Evolutionary conservation across 1,140 invertebrate species (phyloP).

Genomic region (Alviniconcha marisindica): DNA sequence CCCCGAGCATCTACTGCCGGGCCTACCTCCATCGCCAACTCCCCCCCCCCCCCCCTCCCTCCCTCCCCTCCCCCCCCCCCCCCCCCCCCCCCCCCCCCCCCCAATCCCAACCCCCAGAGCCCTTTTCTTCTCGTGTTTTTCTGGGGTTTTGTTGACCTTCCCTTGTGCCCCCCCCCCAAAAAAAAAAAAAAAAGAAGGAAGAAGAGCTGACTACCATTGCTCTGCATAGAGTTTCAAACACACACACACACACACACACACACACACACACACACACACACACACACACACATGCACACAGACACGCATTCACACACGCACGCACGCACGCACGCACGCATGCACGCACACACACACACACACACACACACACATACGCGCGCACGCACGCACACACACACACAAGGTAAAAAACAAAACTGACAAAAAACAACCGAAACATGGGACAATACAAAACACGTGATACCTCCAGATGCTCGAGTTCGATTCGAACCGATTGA

Average conservation of each 20-base stretch:
- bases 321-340: background rate
- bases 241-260: conserved; percentile 2
- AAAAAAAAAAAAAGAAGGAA: background rate
- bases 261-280: background rate
- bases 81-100: background rate
- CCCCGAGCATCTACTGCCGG: background rate
- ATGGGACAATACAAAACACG: too few relatives aligned
- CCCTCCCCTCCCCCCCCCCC: background rate
- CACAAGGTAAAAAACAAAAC: too few relatives aligned
- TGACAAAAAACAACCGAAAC: too few relatives aligned
- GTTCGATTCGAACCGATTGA: too few relatives aligned
- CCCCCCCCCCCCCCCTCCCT: too few relatives aligned
- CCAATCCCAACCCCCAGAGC: background rate
- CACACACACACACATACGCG: too few relatives aligned
- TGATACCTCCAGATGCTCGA: too few relatives aligned
- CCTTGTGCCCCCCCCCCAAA: too few relatives aligned
- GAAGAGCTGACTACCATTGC: background rate
- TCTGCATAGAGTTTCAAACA: background rate
- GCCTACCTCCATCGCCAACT: too few relatives aligned
- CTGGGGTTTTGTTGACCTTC: background rate
- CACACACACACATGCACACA: background rate
- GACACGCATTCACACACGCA: background rate
- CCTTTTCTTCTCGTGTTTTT: background rate
- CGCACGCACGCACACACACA: too few relatives aligned
- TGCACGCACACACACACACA: background rate